Evolutionary conservation across 2,797 vertebrate genomes (phyloP).

Genomic region (Dendrocincla fuliginosa): DNA sequence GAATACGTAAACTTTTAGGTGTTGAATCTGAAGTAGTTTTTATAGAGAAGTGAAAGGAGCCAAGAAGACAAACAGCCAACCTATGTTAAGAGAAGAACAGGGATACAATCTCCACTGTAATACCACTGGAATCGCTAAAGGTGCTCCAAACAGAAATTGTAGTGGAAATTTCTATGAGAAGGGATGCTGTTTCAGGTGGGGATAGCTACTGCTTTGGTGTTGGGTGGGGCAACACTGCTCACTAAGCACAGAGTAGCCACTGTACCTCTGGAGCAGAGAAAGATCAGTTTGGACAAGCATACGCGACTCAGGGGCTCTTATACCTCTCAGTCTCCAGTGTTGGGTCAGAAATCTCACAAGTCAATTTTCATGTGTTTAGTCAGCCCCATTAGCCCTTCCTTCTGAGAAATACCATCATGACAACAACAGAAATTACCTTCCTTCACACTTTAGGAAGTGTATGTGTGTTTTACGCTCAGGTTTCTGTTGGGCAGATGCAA

Average conservation of each 20-base stretch:
- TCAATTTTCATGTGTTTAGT: neutral
- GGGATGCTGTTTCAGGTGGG: neutral
- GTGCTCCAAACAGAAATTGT: neutral
- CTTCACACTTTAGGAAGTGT: neutral
- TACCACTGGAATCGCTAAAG: neutral
- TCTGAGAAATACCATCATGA: neutral
- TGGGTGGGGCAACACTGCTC: neutral
- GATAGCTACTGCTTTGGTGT: fast-evolving
- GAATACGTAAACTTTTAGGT: neutral
- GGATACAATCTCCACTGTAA: neutral
- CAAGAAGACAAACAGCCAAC: neutral
- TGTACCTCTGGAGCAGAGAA: fast-evolving
- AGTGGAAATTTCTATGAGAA: neutral
- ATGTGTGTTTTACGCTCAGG: slow-evolving; percentile 15
- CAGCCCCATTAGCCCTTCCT: neutral
- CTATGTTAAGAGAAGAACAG: neutral
- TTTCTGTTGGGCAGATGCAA: neutral
- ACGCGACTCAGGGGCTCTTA: fast-evolving
- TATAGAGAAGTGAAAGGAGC: neutral
- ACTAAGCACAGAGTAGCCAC: neutral
- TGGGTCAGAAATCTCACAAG: neutral
- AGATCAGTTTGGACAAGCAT: neutral
- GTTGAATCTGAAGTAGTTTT: neutral
- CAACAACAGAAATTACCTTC: neutral
- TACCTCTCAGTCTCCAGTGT: neutral